Evolutionary conservation across 2,888 invertebrate species (phyloP), one percentile per base, ranked within the genome.

Genomic region (Chloromyia formosa): DNA sequence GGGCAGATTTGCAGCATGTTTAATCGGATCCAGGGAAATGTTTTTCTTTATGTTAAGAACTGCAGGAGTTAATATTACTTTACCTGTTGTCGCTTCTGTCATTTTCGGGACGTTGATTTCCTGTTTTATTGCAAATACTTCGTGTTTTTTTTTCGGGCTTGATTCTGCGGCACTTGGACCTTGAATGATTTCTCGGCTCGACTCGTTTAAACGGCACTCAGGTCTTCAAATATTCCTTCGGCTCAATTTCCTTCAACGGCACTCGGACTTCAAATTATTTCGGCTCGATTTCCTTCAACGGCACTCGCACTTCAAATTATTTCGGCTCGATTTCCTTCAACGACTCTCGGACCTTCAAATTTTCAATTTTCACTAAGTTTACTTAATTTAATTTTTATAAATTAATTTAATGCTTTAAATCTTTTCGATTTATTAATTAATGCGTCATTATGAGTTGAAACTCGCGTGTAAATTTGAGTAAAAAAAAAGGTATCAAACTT

Each of bases 381-480:
- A 54, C 54, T 10, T 54, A 54, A 54, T 10, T 54, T 60, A 60
- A 60, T 10, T 23, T 9, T 10, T 7, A 22, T 60, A 9, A 18
- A 60, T 23, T 7, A 7, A n/a, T 12, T 60, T 60, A 12, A 22
- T n/a, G n/a, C n/a, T n/a, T 22, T 10, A 18, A n/a, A n/a, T n/a
- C n/a, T n/a, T n/a, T n/a, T n/a, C n/a, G n/a, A 16, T n/a, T n/a
- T 54, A n/a, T 54, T 60, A 12, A 23, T 23, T 54, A 12, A 16
- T n/a, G 12, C 16, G 54, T 54, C 16, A 54, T 16, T 14, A 54
- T 7, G 54, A 54, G 54, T 60, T 60, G n/a, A 60, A 60, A 60
- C 60, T 60, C 23, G 23, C 60, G 60, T 60, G n/a, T 10, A 20
- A 7, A 22, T 20, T n/a, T n/a, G n/a, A n/a, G n/a, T n/a, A n/a